Evolutionary conservation across 1,140 invertebrate species (phyloP).

Genomic region (Lepidurus couesii): DNA sequence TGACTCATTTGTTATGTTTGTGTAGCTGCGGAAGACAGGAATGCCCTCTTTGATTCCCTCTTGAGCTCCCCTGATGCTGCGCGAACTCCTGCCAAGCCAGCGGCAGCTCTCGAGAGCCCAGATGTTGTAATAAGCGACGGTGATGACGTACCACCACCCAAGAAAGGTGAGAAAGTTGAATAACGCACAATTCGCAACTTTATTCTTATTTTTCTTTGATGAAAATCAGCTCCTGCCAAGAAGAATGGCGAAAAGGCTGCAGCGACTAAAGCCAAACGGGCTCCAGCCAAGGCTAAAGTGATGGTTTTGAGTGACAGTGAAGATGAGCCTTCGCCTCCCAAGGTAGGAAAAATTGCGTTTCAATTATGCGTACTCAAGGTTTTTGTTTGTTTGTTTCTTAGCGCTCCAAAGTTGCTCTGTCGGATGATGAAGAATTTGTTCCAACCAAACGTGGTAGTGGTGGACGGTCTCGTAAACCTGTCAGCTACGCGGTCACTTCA

Average conservation of each 20-base stretch:
- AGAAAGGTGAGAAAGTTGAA: no score
- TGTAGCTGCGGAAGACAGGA: background rate
- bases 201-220: background rate
- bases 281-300: background rate
- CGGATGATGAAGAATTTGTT: conserved; percentile 37
- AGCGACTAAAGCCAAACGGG: background rate
- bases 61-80: no score
- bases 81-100: no score
- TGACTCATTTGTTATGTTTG: background rate
- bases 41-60: no score
- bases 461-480: conserved; percentile 41
- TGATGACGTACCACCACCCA: no score
- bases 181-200: background rate
- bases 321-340: background rate
- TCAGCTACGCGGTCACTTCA: conserved; percentile 43
- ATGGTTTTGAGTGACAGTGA: background rate
- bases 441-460: conserved; percentile 38
- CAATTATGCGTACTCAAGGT: background rate
- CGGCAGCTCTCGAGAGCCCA: no score
- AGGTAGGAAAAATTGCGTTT: background rate
- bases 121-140: no score
- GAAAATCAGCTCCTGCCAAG: background rate
- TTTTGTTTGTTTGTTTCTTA: background rate
- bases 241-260: background rate
- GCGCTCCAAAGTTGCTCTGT: conserved; percentile 34